A percentile compares a stretch with the other conserved stretches of the same genome.
Conservation (phyloP, 2,113 vertebrate genomes). For the Theristicus caerulescens region DNA sequence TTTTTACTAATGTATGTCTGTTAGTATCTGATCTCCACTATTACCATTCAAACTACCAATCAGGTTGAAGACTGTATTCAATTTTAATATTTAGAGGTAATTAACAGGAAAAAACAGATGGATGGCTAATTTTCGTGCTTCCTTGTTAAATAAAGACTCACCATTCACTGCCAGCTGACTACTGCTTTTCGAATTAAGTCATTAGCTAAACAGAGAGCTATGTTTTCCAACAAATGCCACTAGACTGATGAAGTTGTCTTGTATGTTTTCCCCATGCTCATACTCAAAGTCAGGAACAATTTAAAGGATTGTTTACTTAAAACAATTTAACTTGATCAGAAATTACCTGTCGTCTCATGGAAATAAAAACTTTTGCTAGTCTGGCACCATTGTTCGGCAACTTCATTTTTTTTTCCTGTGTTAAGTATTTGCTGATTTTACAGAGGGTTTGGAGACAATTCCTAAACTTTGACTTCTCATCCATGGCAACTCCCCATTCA, state of each 20-base stretch:
- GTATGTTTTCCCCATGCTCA: not conserved
- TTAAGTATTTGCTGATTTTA: not conserved
- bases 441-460: not conserved
- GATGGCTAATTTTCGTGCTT: constrained; percentile 38
- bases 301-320: not conserved
- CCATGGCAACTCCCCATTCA: not conserved
- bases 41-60: not conserved
- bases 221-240: constrained; percentile 48
- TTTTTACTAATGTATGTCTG: not conserved
- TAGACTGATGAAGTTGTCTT: constrained; percentile 18
- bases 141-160: constrained; percentile 35
- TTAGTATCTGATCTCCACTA: not conserved
- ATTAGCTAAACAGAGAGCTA: constrained; percentile 35
- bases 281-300: not conserved
- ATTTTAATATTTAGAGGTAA: constrained; percentile 48
- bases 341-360: not conserved
- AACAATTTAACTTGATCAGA: not conserved
- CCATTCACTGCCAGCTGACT: constrained; percentile 49
- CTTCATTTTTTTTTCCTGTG: not conserved
- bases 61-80: constrained; percentile 10
- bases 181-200: constrained; percentile 56
- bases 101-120: constrained; percentile 55
- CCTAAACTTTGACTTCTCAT: not conserved
- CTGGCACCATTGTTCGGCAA: not conserved
- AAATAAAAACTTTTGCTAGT: not conserved